Percentiles rank a stretch among this genome's conserved stretches.
phyloP scores from a whole-genome alignment of 2,797 vertebrate genomes.

The Muraenolepis orangiensis region DNA sequence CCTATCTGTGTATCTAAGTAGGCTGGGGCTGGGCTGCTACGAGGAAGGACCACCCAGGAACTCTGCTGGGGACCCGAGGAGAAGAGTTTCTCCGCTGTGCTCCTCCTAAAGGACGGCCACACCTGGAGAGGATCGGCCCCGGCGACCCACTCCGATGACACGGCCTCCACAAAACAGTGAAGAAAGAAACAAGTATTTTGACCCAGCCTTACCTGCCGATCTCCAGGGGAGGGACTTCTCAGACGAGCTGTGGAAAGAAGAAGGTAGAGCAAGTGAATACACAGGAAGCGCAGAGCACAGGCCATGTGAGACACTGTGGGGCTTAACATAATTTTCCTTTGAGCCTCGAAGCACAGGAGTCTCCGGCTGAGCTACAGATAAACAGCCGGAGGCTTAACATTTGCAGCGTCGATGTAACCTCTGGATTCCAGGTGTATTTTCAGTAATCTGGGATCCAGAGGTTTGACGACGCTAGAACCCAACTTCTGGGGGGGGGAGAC shows the following conservation, averaged over 20 bases:
- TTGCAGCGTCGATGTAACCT: constrained; percentile 28
- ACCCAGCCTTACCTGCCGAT: constrained; percentile 81
- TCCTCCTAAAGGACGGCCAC: no score
- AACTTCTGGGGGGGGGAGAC: no score
- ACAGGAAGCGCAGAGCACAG: background rate
- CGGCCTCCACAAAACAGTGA: background rate
- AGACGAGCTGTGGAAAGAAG: constrained; percentile 82
- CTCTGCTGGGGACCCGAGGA: background rate
- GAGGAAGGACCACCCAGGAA: background rate
- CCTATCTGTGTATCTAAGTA: background rate
- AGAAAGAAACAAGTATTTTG: background rate
- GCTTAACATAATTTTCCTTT: constrained; percentile 9
- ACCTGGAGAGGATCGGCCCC: no score
- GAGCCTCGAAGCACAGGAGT: constrained; percentile 20
- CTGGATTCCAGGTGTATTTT: constrained; percentile 21
- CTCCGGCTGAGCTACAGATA: constrained; percentile 22
- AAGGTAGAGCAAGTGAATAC: constrained; percentile 18
- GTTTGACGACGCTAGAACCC: no score
- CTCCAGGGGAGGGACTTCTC: constrained; percentile 98
- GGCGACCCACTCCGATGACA: background rate
- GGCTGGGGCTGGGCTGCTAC: background rate
- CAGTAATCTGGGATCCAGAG: constrained; percentile 7
- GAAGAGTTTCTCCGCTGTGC: background rate
- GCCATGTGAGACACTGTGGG: background rate
- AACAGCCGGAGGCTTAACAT: constrained; percentile 18